Evolutionary conservation across 2,888 invertebrate species (phyloP).

Genomic region (Pinctada fucata): DNA sequence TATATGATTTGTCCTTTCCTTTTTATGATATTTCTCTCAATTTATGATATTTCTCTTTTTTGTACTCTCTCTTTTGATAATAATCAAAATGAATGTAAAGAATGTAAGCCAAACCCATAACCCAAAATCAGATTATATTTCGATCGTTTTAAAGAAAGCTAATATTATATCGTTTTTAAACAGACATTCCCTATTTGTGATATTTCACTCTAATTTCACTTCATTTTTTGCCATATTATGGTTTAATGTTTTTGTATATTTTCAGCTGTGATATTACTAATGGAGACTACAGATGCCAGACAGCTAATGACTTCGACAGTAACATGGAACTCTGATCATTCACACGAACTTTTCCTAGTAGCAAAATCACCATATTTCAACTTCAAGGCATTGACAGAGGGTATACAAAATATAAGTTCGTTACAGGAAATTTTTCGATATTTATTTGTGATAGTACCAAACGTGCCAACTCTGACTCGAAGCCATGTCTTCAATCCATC

Average conservation of each 20-base stretch:
- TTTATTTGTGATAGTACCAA: not conserved
- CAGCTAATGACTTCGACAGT: constrained; percentile 39
- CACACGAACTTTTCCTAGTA: constrained; percentile 45
- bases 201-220: too few species aligned
- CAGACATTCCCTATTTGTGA: too few species aligned
- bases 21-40: too few species aligned
- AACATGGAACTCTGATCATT: constrained; percentile 13
- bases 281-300: constrained; percentile 22
- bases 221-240: too few species aligned
- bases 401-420: not conserved
- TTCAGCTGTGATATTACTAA: constrained; percentile 31
- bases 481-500: not conserved
- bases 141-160: too few species aligned
- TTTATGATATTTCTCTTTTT: too few species aligned
- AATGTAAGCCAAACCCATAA: too few species aligned
- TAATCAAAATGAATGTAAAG: too few species aligned
- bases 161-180: too few species aligned
- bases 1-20: too few species aligned
- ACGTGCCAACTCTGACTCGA: not conserved
- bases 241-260: not conserved
- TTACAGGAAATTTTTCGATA: not conserved
- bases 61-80: too few species aligned
- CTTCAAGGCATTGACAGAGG: not conserved
- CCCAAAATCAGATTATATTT: too few species aligned
- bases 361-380: constrained; percentile 29